Percentiles rank a stretch among this genome's conserved stretches.
Evolutionary conservation across 2,113 vertebrate genomes (phyloP).

Genomic region (Oceanodroma tethys): DNA sequence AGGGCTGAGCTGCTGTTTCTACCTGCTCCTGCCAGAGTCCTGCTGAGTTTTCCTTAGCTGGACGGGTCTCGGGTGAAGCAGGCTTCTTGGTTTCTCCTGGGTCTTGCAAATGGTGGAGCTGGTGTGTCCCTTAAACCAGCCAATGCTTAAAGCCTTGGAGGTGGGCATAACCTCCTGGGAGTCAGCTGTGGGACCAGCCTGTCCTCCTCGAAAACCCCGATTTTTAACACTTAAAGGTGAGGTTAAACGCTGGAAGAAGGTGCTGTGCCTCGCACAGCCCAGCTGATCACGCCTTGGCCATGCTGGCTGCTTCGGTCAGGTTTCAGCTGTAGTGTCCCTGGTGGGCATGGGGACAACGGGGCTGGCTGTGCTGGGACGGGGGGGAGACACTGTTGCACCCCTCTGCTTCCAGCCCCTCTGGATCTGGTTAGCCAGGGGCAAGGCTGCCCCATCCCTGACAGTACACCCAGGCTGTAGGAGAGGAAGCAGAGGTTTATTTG

Average conservation of each 20-base stretch:
- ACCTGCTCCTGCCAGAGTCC: neutral
- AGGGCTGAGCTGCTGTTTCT: neutral
- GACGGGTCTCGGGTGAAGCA: rapidly evolving
- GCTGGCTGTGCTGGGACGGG: neutral
- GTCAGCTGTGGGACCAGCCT: neutral
- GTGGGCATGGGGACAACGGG: neutral
- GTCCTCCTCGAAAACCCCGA: rapidly evolving
- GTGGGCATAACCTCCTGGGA: rapidly evolving
- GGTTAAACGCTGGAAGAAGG: neutral
- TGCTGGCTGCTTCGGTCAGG: rapidly evolving
- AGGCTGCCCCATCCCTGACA: neutral
- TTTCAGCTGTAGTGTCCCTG: neutral
- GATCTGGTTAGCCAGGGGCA: neutral
- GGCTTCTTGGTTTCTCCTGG: too few relatives aligned
- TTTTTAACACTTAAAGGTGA: rapidly evolving
- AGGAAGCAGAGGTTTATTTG: neutral
- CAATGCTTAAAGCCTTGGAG: neutral
- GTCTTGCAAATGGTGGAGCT: rapidly evolving
- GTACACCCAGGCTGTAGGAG: neutral
- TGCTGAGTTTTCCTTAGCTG: neutral
- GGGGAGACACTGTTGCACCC: neutral
- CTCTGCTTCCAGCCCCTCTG: neutral
- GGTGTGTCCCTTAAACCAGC: neutral
- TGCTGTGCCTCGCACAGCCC: neutral
- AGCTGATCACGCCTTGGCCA: rapidly evolving